These are phyloP conservation scores for Laticauda laticaudata DNA, from an alignment of 2,113 vertebrate species.

Conservation along the genomic window DNA sequence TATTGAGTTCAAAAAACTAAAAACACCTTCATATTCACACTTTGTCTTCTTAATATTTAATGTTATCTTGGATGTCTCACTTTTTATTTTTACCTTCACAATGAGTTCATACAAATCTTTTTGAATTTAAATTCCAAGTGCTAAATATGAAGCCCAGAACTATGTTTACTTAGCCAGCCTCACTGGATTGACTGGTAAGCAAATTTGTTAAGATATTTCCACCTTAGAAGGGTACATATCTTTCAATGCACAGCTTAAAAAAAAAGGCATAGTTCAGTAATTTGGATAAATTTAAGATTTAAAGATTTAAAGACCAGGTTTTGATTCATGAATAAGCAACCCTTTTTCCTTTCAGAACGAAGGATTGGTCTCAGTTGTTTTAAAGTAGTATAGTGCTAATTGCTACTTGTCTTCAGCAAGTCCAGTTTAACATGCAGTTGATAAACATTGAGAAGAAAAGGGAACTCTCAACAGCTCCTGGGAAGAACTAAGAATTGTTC, in stretches of 20 bases:
- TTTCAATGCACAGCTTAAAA: background rate
- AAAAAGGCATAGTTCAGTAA: slow-evolving; percentile 10
- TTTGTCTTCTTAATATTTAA: background rate
- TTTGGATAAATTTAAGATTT: background rate
- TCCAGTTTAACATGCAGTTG: slow-evolving; percentile 21
- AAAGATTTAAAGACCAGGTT: background rate
- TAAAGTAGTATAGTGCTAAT: background rate
- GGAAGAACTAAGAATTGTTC: slow-evolving; percentile 36
- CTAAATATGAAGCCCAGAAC: background rate
- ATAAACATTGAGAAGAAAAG: slow-evolving; percentile 34
- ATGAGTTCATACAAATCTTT: background rate
- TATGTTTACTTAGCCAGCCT: background rate
- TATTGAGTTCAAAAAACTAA: background rate
- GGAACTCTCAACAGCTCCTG: background rate
- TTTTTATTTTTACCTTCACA: background rate
- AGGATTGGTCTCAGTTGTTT: background rate
- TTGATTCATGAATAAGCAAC: background rate
- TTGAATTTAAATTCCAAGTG: background rate
- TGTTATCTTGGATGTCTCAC: background rate
- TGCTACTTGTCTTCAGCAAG: slow-evolving; percentile 33
- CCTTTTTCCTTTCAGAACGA: slow-evolving; percentile 10
- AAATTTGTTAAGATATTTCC: background rate
- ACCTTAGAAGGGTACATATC: slow-evolving; percentile 24
- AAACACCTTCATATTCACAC: background rate
- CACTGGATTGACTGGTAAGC: background rate